A percentile compares a stretch with the other conserved stretches of the same genome.
Evolutionary conservation across 2,113 vertebrate species (phyloP).

Genomic region (Ginglymostoma cirratum): DNA sequence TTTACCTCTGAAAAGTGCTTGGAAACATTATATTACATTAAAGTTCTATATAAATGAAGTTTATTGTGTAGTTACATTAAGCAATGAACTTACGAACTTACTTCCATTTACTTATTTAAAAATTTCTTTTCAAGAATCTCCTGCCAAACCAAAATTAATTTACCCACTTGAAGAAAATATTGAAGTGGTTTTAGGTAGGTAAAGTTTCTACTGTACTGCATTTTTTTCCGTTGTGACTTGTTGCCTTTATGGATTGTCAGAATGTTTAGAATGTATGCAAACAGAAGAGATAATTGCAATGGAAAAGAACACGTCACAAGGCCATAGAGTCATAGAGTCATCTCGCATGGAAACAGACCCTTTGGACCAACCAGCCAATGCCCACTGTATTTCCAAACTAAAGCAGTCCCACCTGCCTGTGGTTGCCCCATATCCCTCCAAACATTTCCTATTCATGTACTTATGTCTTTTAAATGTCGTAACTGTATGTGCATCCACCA

Average conservation of each 20-base stretch:
- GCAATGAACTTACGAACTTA: not conserved
- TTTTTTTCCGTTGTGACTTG: not conserved
- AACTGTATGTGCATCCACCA: too few species aligned
- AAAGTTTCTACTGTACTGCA: not conserved
- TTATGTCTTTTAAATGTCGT: too few species aligned
- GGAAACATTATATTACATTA: not conserved
- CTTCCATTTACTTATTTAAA: not conserved
- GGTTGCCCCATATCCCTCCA: too few species aligned
- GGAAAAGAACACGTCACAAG: not conserved
- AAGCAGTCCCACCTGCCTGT: too few species aligned
- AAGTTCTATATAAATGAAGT: not conserved
- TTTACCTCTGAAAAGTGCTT: not conserved
- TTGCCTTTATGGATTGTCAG: not conserved
- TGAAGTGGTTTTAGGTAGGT: conserved; percentile 14
- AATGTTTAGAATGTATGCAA: not conserved
- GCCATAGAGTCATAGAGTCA: too few species aligned
- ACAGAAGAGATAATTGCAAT: not conserved
- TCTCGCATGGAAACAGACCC: too few species aligned
- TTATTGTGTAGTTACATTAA: not conserved
- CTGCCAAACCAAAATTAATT: not conserved
- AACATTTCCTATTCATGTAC: too few species aligned
- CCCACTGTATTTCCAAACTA: too few species aligned
- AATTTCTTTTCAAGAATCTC: not conserved
- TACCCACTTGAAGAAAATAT: not conserved
- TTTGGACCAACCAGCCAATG: too few species aligned